Conservation (phyloP, 2,113 vertebrate genomes). For the Microcebus jonahi region DNA sequence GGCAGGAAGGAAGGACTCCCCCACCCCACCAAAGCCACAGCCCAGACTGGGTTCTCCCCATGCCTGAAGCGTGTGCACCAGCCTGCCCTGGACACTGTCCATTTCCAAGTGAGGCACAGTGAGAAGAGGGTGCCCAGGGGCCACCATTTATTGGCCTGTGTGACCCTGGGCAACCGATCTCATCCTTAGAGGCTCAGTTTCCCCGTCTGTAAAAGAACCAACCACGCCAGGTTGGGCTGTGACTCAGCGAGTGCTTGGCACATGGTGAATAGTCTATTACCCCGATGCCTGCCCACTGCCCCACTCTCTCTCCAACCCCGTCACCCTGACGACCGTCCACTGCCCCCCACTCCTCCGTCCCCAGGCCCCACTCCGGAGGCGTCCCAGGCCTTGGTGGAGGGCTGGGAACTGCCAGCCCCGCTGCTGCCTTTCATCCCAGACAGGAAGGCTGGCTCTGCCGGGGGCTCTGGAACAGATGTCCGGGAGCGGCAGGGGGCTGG, state of each 20-base stretch:
- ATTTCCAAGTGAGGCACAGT: accelerated
- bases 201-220: not conserved
- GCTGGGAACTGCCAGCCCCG: not conserved
- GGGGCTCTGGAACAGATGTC: conserved; percentile 88
- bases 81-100: accelerated
- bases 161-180: not conserved
- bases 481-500: conserved; percentile 82
- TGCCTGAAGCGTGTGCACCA: not conserved
- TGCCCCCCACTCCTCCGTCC: accelerated
- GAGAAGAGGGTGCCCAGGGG: accelerated
- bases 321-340: not conserved
- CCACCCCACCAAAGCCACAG: not conserved
- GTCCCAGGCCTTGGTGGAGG: not conserved
- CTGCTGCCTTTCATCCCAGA: conserved; percentile 79
- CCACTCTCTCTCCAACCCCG: not conserved
- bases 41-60: not conserved
- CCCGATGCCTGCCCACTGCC: not conserved
- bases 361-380: not conserved
- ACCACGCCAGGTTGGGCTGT: not conserved
- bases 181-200: not conserved
- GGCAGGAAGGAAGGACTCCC: not conserved
- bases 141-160: accelerated
- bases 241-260: not conserved
- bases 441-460: conserved; percentile 82
- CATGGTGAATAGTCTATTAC: not conserved